These are phyloP conservation scores for Poeciliopsis retropinna DNA, from an alignment of 2,113 vertebrate genomes.

Conservation along the genomic window DNA sequence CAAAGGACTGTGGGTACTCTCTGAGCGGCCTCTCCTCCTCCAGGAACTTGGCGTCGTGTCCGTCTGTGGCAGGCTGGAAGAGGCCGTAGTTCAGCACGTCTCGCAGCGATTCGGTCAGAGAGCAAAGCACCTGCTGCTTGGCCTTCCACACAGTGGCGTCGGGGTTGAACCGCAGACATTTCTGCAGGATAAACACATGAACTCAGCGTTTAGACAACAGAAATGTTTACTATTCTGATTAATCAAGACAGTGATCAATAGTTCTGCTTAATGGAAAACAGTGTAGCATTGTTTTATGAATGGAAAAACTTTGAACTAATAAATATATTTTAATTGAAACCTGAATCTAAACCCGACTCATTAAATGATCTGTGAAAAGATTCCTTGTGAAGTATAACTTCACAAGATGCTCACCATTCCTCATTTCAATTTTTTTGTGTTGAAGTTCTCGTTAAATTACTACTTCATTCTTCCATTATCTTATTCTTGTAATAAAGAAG, in stretches of 20 bases:
- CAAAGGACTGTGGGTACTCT: slow-evolving; percentile 93
- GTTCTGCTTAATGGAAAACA: background rate
- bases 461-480: no score
- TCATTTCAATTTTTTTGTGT: no score
- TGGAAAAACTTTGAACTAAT: background rate
- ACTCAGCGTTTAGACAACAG: background rate
- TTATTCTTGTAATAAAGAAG: no score
- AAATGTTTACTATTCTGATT: background rate
- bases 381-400: no score
- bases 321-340: background rate
- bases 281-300: background rate
- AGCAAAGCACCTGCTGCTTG: slow-evolving; percentile 93
- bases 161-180: slow-evolving; percentile 92
- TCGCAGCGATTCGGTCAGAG: slow-evolving; percentile 89
- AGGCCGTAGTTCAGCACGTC: slow-evolving; percentile 94
- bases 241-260: background rate
- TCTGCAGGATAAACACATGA: slow-evolving; percentile 72
- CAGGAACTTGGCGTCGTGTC: slow-evolving; percentile 92
- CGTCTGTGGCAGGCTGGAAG: slow-evolving; percentile 92
- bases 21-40: slow-evolving; percentile 89
- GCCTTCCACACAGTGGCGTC: slow-evolving; percentile 93
- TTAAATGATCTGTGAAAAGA: slow-evolving; percentile 5
- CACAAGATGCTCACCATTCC: no score
- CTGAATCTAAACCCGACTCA: background rate
- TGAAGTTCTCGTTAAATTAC: no score